phyloP scores from a whole-genome alignment of 2,797 vertebrate genomes.

The Mormyrus hasselquistii region DNA sequence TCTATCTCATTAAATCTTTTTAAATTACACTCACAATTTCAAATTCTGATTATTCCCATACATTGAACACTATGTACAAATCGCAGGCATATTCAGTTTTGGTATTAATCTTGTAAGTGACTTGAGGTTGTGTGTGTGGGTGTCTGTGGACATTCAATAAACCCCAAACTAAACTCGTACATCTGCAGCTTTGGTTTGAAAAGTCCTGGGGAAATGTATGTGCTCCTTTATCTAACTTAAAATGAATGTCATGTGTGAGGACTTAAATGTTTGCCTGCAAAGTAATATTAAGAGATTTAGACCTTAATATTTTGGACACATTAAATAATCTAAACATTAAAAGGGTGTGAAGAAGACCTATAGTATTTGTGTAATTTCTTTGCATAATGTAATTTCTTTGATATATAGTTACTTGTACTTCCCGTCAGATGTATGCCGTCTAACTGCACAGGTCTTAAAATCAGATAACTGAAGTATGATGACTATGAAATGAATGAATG shows the following conservation, averaged over 20 bases:
- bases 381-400: not conserved
- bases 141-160: not conserved
- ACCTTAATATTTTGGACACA: not conserved
- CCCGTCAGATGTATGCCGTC: not conserved
- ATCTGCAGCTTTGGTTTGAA: not conserved
- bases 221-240: not conserved
- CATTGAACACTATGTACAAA: not conserved
- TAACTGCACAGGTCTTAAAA: not conserved
- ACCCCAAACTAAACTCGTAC: not conserved
- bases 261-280: not conserved
- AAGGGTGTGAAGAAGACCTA: not conserved
- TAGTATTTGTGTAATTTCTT: not conserved
- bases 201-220: not conserved
- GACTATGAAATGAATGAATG: not conserved
- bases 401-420: not conserved
- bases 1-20: not conserved
- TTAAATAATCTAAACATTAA: not conserved
- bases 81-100: not conserved
- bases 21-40: no score
- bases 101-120: not conserved
- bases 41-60: not conserved
- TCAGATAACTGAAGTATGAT: not conserved
- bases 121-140: not conserved
- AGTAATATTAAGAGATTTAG: not conserved
- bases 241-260: not conserved